Evolutionary conservation across 2,113 vertebrate species (phyloP).

Genomic region (Percina caprodes): DNA sequence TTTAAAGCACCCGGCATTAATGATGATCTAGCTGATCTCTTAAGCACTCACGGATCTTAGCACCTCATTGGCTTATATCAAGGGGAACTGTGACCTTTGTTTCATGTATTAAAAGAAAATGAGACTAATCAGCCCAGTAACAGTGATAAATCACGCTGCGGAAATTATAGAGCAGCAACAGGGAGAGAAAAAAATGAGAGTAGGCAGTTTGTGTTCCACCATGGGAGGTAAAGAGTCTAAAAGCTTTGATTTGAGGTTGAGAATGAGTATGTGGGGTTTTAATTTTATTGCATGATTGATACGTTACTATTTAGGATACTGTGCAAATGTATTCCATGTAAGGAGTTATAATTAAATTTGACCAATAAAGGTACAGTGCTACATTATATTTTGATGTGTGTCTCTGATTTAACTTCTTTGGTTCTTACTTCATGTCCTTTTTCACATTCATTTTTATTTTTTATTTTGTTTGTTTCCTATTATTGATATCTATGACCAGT

Average conservation of each 20-base stretch:
- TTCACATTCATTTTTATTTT: neutral
- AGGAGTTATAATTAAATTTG: slow-evolving; percentile 13
- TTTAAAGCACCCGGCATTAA: slow-evolving; percentile 59
- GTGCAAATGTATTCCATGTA: slow-evolving; percentile 34
- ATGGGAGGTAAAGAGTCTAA: slow-evolving; percentile 42
- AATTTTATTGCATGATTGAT: slow-evolving; percentile 34
- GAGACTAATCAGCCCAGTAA: slow-evolving; percentile 77
- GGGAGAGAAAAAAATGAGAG: slow-evolving; percentile 12
- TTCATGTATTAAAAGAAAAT: slow-evolving; percentile 78
- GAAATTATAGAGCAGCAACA: slow-evolving; percentile 56
- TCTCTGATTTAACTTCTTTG: slow-evolving; percentile 1
- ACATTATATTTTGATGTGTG: neutral
- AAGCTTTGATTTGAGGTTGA: slow-evolving; percentile 47
- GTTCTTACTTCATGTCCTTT: slow-evolving; percentile 6
- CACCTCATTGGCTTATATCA: slow-evolving; percentile 77
- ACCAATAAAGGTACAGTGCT: neutral
- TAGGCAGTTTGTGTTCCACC: slow-evolving; percentile 43
- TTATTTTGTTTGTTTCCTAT: neutral
- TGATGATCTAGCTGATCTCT: slow-evolving; percentile 71
- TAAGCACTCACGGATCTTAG: slow-evolving; percentile 69
- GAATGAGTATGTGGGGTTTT: slow-evolving; percentile 20
- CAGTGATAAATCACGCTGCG: slow-evolving; percentile 73
- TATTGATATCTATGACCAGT: neutral
- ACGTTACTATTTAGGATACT: slow-evolving; percentile 18
- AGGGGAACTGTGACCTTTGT: slow-evolving; percentile 78